Evolutionary conservation across 1,140 invertebrate genomes (phyloP), one percentile per base, ranked within the genome.

Genomic region (Bradysia coprophila): DNA sequence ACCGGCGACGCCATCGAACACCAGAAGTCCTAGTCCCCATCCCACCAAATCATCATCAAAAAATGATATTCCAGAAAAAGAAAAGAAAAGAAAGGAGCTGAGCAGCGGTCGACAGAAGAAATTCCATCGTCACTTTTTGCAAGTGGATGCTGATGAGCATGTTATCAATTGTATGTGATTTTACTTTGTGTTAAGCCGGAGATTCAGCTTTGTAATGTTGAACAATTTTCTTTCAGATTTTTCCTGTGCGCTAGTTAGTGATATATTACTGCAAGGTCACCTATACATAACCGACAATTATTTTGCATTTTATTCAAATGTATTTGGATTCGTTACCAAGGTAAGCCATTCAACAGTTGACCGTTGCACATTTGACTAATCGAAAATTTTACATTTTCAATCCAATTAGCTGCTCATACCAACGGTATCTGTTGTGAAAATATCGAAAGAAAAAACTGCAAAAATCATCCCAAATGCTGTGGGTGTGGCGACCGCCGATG

Each of bases 271-370:
- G 10, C 88, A 92, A 64, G 89, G 90, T 31, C 81, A 88, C 54
- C 69, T 94, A 40, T 94, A 91, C 66, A 87, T 93, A 49, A 90
- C 88, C 32, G 78, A 83, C 55, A 88, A 90, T 55, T 89, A 89
- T 64, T 89, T 93, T 64, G 88, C 87, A 40, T 94, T 94, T 67
- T 89, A 94, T 64, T 92, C 88, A 39, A 92, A 92, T 56, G 87
- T 94, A 36, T 89, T 91, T 61, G 88, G 87, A 44, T 86, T 89
- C 62, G 81, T 91, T 41, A 89, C 85, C 50, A 86, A 86, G 71
- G 83, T 88, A 63, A 71, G 61, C 46, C 32, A 6, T 42, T 11
- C n/a, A 41, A 5, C 5, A 20, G 6, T 6, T 13, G 18, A 13
- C 6, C 32, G 4, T 42, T 11, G 9, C 28, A 5, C 5, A 20